Conservation (phyloP, 2,113 vertebrate genomes). For the Clarias macrocephalus region DNA sequence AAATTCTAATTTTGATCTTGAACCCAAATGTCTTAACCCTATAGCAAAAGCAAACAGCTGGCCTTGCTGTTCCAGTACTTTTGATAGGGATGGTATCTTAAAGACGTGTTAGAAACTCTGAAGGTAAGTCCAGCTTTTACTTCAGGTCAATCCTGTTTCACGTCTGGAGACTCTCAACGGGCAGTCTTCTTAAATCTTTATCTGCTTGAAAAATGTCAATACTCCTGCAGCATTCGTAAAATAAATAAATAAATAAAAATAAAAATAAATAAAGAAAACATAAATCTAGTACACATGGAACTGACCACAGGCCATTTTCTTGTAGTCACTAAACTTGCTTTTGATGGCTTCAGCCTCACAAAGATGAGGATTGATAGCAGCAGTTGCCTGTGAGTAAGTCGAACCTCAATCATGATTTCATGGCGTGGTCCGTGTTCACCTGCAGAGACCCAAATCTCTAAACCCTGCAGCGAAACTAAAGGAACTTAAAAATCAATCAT, state of each 20-base stretch:
- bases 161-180: neutral
- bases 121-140: neutral
- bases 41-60: neutral
- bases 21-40: neutral
- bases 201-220: slow-evolving; percentile 3
- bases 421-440: neutral
- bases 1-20: neutral
- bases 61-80: neutral
- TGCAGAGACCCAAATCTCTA: neutral
- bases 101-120: neutral
- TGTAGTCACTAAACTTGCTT: slow-evolving; percentile 24
- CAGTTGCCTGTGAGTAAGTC: slow-evolving; percentile 27
- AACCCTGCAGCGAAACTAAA: neutral
- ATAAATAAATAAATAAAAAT: neutral
- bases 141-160: slow-evolving; percentile 14
- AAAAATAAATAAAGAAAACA: neutral
- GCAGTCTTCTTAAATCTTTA: slow-evolving; percentile 16
- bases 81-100: neutral
- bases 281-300: neutral
- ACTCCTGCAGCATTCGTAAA: neutral
- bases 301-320: slow-evolving; percentile 30
- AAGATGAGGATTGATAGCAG: slow-evolving; percentile 28
- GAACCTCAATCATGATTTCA: slow-evolving; percentile 20
- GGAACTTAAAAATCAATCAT: neutral
- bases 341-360: slow-evolving; percentile 23